Percentiles rank a stretch among this genome's conserved stretches.
Conservation (phyloP, 2,113 vertebrate species). For the Strigops habroptila region DNA sequence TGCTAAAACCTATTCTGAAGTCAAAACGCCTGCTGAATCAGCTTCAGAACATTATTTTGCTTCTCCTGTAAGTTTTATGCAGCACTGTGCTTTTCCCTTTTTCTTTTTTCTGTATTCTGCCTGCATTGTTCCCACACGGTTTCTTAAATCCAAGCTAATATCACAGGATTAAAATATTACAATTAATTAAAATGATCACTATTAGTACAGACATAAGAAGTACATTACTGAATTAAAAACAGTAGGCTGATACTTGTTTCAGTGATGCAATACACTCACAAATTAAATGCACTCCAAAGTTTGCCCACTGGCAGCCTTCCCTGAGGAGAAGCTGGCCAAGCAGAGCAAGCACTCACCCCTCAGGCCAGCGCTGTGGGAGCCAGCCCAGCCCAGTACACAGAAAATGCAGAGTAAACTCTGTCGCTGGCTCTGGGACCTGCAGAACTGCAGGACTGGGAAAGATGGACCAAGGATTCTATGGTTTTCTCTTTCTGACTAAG, state of each 20-base stretch:
- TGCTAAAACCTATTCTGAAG: neutral
- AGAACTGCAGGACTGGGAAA: neutral
- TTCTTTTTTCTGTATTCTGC: neutral
- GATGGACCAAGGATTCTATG: neutral
- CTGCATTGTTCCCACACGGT: neutral
- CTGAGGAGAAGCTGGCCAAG: neutral
- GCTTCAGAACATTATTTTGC: neutral
- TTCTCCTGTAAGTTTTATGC: neutral
- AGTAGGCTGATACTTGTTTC: neutral
- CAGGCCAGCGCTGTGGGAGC: accelerated
- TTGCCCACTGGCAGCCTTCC: neutral
- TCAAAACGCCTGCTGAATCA: neutral
- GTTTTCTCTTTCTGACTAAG: neutral
- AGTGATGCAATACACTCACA: neutral
- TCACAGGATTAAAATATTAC: neutral
- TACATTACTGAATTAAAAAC: neutral
- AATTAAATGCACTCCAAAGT: accelerated
- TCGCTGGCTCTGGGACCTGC: neutral
- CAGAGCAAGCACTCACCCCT: neutral
- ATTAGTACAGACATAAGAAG: neutral
- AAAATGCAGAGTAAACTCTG: neutral
- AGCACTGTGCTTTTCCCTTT: neutral
- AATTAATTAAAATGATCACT: neutral
- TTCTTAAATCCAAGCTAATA: neutral
- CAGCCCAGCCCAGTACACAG: neutral